Evolutionary conservation across 2,888 invertebrate species (phyloP).

Genomic region (Panzeria rudis): DNA sequence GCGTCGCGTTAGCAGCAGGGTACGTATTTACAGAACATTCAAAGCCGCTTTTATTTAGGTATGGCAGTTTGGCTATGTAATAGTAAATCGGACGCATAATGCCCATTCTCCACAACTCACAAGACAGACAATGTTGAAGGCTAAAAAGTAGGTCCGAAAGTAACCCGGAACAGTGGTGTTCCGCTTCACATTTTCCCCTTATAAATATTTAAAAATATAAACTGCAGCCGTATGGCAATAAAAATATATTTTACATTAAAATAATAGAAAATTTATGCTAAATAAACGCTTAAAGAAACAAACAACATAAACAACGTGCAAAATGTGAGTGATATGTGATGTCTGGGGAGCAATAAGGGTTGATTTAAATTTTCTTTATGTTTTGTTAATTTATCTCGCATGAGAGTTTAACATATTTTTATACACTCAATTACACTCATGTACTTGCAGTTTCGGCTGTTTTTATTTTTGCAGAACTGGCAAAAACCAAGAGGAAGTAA

Average conservation of each 20-base stretch:
- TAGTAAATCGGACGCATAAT: too few species aligned
- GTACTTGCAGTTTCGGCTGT: neutral
- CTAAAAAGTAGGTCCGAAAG: too few species aligned
- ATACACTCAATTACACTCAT: neutral
- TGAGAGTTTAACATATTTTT: constrained; percentile 63
- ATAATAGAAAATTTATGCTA: constrained; percentile 15
- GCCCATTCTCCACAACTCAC: too few species aligned
- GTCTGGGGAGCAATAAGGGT: constrained; percentile 77
- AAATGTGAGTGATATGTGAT: constrained; percentile 77
- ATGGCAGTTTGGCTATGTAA: too few species aligned
- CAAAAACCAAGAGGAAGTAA: constrained; percentile 18
- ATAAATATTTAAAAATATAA: too few species aligned
- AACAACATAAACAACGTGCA: constrained; percentile 71
- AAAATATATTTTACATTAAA: constrained; percentile 5
- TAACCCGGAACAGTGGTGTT: too few species aligned
- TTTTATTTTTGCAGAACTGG: neutral
- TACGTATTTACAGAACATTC: too few species aligned
- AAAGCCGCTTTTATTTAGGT: too few species aligned
- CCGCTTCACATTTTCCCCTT: too few species aligned
- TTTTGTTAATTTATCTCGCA: constrained; percentile 68
- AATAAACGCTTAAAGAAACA: constrained; percentile 60
- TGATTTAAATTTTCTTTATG: constrained; percentile 76
- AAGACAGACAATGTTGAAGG: too few species aligned
- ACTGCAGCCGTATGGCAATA: neutral
- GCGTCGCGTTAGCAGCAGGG: too few species aligned